Evolutionary conservation across 1,140 invertebrate genomes (phyloP).

Genomic region (Pseudomyrmex gracilis): DNA sequence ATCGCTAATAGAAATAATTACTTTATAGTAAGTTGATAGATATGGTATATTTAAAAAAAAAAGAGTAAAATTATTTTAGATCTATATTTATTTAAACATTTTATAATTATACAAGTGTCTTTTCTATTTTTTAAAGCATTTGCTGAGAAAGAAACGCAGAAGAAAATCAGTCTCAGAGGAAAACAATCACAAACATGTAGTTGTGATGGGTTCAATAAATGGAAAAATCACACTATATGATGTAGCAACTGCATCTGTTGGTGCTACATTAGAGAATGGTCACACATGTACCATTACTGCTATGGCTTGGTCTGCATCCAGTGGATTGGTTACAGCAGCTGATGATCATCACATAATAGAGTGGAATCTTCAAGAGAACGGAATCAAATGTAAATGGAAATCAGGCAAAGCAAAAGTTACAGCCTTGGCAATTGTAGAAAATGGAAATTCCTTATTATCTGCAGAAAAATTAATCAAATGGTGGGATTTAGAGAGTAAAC

Average conservation of each 20-base stretch:
- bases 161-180: constrained; percentile 82
- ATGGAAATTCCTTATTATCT: constrained; percentile 88
- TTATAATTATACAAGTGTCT: constrained; percentile 5
- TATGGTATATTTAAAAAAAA: neutral
- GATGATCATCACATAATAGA: constrained; percentile 84
- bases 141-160: constrained; percentile 83
- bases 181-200: constrained; percentile 77
- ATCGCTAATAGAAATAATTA: neutral
- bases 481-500: constrained; percentile 87
- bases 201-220: constrained; percentile 86
- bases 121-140: constrained; percentile 67
- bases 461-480: constrained; percentile 89
- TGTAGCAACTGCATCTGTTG: constrained; percentile 81
- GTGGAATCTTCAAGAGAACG: constrained; percentile 86
- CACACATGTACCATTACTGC: constrained; percentile 86
- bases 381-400: constrained; percentile 87
- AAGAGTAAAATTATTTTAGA: neutral
- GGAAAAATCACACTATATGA: constrained; percentile 86
- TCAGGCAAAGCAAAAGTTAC: constrained; percentile 88
- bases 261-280: constrained; percentile 83
- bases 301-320: constrained; percentile 84
- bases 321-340: constrained; percentile 86
- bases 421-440: constrained; percentile 88
- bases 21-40: no score
- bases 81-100: neutral